Evolutionary conservation across 2,113 vertebrate genomes (phyloP), one percentile per base, ranked within the genome.

Genomic region (Sceloporus undulatus): DNA sequence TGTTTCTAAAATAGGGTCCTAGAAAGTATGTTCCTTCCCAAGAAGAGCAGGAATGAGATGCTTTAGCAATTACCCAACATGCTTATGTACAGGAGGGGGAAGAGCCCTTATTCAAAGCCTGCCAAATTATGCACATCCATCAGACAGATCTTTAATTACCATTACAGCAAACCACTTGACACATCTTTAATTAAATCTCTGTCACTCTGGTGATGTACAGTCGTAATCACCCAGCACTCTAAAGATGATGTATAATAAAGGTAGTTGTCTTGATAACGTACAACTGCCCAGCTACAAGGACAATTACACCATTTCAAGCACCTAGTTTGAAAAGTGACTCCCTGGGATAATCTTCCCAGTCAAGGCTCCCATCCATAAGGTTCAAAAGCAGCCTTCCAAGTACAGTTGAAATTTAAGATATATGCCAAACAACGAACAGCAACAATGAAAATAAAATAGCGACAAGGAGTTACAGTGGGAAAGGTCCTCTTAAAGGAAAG

Each of bases 161-260:
- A 85, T 85, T 85, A 81, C 77, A 85, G 70, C 42, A 75, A 89
- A 75, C 77, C 82, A 85, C 70, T 85, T 81, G 84, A 85, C 88
- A 76, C 83, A 81, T 82, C 77, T 89, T 89, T 85, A 85, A 89
- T 89, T 89, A 89, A 89, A 85, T 89, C 77, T 80, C 76, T 82
- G 70, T 68, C 84, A 85, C 56, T 81, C n/a, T 82, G 70, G 79
- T 82, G 84, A 85, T 85, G 52, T 82, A 85, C 54, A 89, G 16
- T 81, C 71, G 78, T 81, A 85, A 89, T 89, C 84, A 80, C 70
- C 78, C 56, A 56, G 62, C 84, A 76, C 21, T 89, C 77, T 68
- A 76, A 82, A 80, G 42, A 56, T 65, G n/a, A 62, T 81, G 16
- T 85, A 68, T 38, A 89, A 85, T 85, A 85, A 85, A 85, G 59